A percentile compares a stretch with the other conserved stretches of the same genome.
Conservation (phyloP, 2,797 vertebrate species). For the Emys orbicularis region DNA sequence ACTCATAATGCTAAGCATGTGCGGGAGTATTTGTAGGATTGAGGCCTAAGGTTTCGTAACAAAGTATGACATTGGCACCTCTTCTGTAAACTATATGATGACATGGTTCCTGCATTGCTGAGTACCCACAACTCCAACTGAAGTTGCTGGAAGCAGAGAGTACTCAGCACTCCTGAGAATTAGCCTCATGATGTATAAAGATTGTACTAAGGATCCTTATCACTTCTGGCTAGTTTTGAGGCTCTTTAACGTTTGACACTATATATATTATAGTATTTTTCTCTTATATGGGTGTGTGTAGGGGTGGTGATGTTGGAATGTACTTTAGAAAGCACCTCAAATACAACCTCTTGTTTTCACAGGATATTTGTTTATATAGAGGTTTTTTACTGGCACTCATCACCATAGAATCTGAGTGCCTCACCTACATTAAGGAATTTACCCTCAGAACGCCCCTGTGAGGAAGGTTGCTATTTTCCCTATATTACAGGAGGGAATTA, state of each 20-base stretch:
- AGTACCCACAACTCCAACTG: neutral
- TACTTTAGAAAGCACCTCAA: slow-evolving; percentile 17
- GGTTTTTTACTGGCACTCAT: slow-evolving; percentile 38
- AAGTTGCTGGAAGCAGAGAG: slow-evolving; percentile 3
- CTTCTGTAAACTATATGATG: neutral
- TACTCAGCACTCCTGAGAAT: slow-evolving; percentile 47
- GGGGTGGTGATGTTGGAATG: slow-evolving; percentile 37
- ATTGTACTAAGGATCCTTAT: slow-evolving; percentile 44
- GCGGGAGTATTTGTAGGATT: neutral
- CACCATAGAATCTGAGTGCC: slow-evolving; percentile 47
- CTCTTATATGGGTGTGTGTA: slow-evolving; percentile 20
- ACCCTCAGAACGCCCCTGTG: neutral
- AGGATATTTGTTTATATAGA: slow-evolving; percentile 53
- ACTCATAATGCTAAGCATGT: neutral
- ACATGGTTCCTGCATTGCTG: slow-evolving; percentile 29
- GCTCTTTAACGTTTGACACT: slow-evolving; percentile 34
- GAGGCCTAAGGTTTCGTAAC: neutral
- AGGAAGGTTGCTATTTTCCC: slow-evolving; percentile 29
- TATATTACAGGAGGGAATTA: slow-evolving; percentile 30
- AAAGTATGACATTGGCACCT: neutral
- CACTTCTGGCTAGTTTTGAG: slow-evolving; percentile 62
- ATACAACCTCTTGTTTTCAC: slow-evolving; percentile 45
- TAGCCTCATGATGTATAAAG: slow-evolving; percentile 32
- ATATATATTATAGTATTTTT: neutral
- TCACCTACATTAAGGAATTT: slow-evolving; percentile 47